Conservation (phyloP, 2,113 vertebrate genomes). For the Cochlearius cochlearius region DNA sequence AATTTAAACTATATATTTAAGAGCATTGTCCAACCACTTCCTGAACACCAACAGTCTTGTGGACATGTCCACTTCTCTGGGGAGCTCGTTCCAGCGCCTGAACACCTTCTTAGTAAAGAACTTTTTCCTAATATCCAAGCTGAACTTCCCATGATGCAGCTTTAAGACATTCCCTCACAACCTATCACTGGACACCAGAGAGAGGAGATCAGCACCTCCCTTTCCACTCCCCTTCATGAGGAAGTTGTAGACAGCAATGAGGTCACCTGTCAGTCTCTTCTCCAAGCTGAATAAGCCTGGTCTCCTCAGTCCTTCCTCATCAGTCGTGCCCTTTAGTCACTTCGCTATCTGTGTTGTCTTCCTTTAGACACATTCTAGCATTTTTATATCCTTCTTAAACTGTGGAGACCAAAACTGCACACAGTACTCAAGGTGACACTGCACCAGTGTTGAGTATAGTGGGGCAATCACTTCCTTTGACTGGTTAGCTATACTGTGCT, state of each 20-base stretch:
- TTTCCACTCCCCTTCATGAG: background rate
- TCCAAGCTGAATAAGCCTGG: background rate
- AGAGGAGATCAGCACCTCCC: background rate
- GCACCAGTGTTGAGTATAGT: rapidly evolving
- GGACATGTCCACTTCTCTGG: background rate
- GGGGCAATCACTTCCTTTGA: background rate
- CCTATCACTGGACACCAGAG: background rate
- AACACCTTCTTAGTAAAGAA: background rate
- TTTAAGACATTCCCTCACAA: background rate
- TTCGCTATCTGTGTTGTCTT: background rate
- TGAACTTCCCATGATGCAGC: background rate
- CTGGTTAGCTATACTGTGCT: background rate
- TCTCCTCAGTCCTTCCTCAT: background rate
- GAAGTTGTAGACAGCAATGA: background rate
- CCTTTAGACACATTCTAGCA: background rate
- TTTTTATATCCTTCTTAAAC: background rate
- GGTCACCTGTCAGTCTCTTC: background rate
- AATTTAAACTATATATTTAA: background rate
- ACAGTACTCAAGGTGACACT: background rate
- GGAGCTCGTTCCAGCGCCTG: background rate
- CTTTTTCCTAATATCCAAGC: background rate
- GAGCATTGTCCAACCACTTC: background rate
- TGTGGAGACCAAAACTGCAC: background rate
- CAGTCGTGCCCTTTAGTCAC: background rate
- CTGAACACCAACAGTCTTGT: background rate